Percentiles rank a stretch among this genome's conserved stretches.
These are phyloP conservation scores for Trichopria drosophilae DNA, from an alignment of 2,888 invertebrate genomes.

Conservation along the genomic window DNA sequence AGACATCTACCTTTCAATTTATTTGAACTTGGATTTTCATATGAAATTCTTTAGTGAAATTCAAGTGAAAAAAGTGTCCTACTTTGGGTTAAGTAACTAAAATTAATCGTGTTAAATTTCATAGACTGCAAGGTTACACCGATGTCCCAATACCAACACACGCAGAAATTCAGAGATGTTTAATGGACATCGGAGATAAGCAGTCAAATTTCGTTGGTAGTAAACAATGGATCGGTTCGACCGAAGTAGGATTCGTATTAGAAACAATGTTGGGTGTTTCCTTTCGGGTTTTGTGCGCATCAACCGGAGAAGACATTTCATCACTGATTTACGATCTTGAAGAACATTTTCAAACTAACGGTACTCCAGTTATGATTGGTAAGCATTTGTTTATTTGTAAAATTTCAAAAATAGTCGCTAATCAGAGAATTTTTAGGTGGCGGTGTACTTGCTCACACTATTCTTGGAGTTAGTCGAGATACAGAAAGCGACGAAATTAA, in stretches of 20 bases:
- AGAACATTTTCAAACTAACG: slow-evolving; percentile 88
- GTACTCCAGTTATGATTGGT: slow-evolving; percentile 99
- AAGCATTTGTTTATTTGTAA: slow-evolving; percentile 40
- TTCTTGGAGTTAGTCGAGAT: slow-evolving; percentile 90
- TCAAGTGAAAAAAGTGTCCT: neutral
- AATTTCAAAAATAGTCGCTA: slow-evolving; percentile 9
- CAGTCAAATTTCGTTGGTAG: slow-evolving; percentile 83
- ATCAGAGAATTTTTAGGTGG: slow-evolving; percentile 68
- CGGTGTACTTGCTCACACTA: slow-evolving; percentile 96
- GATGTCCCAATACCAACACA: slow-evolving; percentile 78
- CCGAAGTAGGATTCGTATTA: slow-evolving; percentile 92
- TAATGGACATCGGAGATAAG: slow-evolving; percentile 95
- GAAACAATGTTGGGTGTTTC: slow-evolving; percentile 77
- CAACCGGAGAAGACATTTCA: slow-evolving; percentile 81
- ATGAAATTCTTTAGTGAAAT: slow-evolving; percentile 1
- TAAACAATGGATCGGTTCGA: slow-evolving; percentile 96
- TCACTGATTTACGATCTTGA: slow-evolving; percentile 79
- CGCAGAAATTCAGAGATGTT: slow-evolving; percentile 86
- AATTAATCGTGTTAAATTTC: neutral
- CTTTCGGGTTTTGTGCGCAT: slow-evolving; percentile 81
- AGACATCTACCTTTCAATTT: too few relatives aligned
- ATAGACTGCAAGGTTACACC: slow-evolving; percentile 79
- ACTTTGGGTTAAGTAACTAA: neutral
- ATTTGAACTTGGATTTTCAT: too few relatives aligned
- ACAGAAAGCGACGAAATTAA: slow-evolving; percentile 76